Evolutionary conservation across 2,888 invertebrate genomes (phyloP), one percentile per base, ranked within the genome.

Genomic region (Xestobium rufovillosum): DNA sequence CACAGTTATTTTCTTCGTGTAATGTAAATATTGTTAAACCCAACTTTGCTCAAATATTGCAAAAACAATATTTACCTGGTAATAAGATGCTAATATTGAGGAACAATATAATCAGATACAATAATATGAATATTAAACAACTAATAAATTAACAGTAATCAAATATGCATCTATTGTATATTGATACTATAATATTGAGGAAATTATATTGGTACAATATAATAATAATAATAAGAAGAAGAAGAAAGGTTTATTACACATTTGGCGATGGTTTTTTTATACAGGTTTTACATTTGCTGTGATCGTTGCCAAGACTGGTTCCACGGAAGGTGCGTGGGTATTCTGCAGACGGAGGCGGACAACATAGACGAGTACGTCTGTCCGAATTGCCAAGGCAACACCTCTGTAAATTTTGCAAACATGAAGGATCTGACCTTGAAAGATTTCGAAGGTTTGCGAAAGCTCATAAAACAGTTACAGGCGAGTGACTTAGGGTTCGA

Each of bases 281-380:
- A 26, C 61, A 91, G 91, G 66, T 97, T 97, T 74, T 98, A 97
- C 67, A 95, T 98, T 57, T 96, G 95, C 61, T 98, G 98, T 65
- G 98, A 98, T 70, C 82, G 86, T 45, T 98, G 98, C 66, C 92
- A 96, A 66, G 96, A 94, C 67, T 98, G 98, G 98, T 97, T 95
- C 71, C 97, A 97, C 65, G 96, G 96, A 4, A 77, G 89, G 39
- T 97, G 97, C 67, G 96, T 97, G 28, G 96, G 96, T 25, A 89
- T 94, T 56, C 68, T 91, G 32, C 91, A 90, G 58, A 87, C 88
- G 2, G 92, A 92, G 62, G 95, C 92, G 13, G 90, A 94, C 59
- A 85, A 85, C 52, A 90, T 96, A 50, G 95, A 94, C 56, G 91
- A 92, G 55, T 98, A 97, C 59, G 80, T 91, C 49, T 97, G 97